Base-by-base conservation (phyloP, 2,888 invertebrate species). In the Phengaris arion region DNA sequence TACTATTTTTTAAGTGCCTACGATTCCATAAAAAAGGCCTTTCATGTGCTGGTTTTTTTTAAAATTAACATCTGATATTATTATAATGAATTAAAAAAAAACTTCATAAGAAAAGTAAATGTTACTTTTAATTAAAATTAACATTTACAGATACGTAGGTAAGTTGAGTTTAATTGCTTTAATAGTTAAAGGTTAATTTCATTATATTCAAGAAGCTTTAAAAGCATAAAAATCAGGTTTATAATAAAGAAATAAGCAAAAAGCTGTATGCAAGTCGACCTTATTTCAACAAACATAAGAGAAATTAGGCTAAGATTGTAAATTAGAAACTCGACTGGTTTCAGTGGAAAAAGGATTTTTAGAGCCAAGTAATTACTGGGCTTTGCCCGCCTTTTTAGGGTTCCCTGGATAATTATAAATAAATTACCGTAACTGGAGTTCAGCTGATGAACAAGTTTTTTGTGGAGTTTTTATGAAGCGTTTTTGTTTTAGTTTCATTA, bases 281-380 rank as follows among this genome's bases (percentile, higher is more conserved):
- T 52, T 54, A 54, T 72, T 72, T 13, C 22, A 13, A 54, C 64
- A 54, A 72, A 72, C 72, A 69, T 8, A 70, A 35, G 54, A 72
- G 13, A 72, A 72, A 54, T 72, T 72, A 54, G 72, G 54, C 72
- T 54, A 72, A 72, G 54, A 72, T 54, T 72, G 72, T 72, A 72
- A 72, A 72, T 72, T 72, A 54, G 54, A 72, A 54, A 54, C 72
- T 72, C 72, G 35, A 72, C 72, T 10, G 52, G 52, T 54, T 72
- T 54, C 72, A 52, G 54, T 35, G 54, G 13, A 72, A 54, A 72
- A 72, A 35, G 72, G 52, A 64, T 64, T 72, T 69, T 72, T 54
- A 72, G 54, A 72, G 72, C 54, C 54, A 72, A 72, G 54, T 72
- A 72, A 72, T 72, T 72, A 72, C 72, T 72, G 72, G 72, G 54